Conservation (phyloP, 1,140 invertebrate genomes). For the Pinna nobilis region DNA sequence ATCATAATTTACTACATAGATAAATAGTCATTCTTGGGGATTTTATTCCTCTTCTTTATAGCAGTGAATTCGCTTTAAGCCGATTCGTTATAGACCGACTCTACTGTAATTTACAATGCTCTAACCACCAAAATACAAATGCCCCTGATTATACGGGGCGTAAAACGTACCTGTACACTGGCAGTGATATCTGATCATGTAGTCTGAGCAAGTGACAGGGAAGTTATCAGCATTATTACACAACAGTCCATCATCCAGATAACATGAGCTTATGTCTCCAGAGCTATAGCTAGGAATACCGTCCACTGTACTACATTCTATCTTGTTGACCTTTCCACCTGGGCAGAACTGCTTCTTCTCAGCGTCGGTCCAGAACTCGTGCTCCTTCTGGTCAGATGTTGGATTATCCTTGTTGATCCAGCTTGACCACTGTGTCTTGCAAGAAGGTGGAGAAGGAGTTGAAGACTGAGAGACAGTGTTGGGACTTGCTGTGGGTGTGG, state of each 20-base stretch:
- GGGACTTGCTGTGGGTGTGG: not conserved
- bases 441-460: conserved; percentile 18
- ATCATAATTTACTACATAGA: too few species aligned
- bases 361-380: conserved; percentile 34
- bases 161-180: conserved; percentile 61
- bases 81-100: too few species aligned
- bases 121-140: too few species aligned
- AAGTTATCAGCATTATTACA: conserved; percentile 51
- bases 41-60: too few species aligned
- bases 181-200: conserved; percentile 72
- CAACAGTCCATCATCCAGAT: conserved; percentile 43
- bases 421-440: conserved; percentile 36
- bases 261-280: conserved; percentile 50
- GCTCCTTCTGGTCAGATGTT: conserved; percentile 18
- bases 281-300: conserved; percentile 49
- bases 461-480: not conserved
- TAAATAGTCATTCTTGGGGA: too few species aligned
- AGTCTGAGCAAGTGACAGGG: conserved; percentile 66
- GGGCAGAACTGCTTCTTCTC: conserved; percentile 38
- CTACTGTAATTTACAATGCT: too few species aligned
- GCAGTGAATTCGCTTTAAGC: too few species aligned
- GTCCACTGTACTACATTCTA: conserved; percentile 52
- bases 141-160: too few species aligned
- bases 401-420: conserved; percentile 52
- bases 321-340: conserved; percentile 53